These are phyloP conservation scores for Pangasius djambal DNA, from an alignment of 2,797 vertebrate genomes.

Conservation along the genomic window DNA sequence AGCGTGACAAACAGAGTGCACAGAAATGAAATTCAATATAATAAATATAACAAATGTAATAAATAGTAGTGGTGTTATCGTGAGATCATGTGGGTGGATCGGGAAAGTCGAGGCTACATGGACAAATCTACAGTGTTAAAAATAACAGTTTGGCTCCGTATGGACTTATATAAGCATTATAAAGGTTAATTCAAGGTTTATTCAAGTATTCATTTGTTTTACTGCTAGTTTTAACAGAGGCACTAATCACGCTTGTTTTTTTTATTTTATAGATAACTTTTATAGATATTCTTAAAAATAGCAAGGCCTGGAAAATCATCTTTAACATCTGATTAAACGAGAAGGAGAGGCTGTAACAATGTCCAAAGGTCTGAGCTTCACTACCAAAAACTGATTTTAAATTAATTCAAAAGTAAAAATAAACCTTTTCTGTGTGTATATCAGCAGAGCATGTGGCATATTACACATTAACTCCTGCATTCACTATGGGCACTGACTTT, in stretches of 20 bases:
- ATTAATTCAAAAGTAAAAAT: neutral
- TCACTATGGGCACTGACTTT: neutral
- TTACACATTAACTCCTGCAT: neutral
- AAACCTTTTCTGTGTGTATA: neutral
- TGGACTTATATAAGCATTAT: neutral
- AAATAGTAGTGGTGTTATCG: neutral
- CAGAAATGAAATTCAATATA: neutral
- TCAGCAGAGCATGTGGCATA: neutral
- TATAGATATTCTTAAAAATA: neutral
- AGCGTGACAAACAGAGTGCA: neutral
- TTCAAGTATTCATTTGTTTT: neutral
- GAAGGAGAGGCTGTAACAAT: neutral
- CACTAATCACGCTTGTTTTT: neutral
- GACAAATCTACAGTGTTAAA: neutral
- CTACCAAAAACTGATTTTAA: neutral
- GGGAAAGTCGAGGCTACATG: neutral
- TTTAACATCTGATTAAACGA: too few species aligned
- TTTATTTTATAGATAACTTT: neutral
- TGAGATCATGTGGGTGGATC: conserved; percentile 3
- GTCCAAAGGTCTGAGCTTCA: neutral
- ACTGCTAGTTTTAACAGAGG: neutral
- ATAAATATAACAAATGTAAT: neutral
- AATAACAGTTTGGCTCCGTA: neutral
- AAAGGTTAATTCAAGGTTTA: neutral
- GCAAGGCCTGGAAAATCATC: too few species aligned